phyloP scores from a whole-genome alignment of 2,888 invertebrate species.

The Poecilobothrus nobilitatus region DNA sequence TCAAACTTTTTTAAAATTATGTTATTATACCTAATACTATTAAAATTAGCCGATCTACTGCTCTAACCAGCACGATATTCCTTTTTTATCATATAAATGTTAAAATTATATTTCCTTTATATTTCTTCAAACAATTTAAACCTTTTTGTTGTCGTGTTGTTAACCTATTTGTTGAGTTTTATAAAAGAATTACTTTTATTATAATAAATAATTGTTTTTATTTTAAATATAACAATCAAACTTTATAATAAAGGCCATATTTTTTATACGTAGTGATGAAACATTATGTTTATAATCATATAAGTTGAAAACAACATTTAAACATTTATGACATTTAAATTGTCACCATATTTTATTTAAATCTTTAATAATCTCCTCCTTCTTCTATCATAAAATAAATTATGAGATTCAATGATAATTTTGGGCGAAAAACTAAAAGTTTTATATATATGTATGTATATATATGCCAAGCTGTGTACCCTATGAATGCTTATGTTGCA shows the following conservation, averaged over 20 bases:
- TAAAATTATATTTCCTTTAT: background rate
- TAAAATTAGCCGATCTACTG: too few species aligned
- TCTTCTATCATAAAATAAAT: background rate
- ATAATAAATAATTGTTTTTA: too few species aligned
- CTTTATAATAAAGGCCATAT: background rate
- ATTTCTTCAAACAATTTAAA: background rate
- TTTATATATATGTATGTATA: too few species aligned
- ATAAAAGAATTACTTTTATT: too few species aligned
- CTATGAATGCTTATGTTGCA: too few species aligned
- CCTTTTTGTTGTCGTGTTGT: too few species aligned
- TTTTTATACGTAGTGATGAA: background rate
- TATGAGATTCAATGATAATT: background rate
- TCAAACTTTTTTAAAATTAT: too few species aligned
- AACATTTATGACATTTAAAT: background rate
- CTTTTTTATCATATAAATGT: background rate
- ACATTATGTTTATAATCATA: background rate
- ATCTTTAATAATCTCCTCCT: background rate
- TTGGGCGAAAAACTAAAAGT: too few species aligned
- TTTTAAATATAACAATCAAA: background rate
- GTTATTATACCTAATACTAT: too few species aligned
- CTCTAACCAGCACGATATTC: too few species aligned
- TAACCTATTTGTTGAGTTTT: too few species aligned
- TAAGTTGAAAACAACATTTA: background rate
- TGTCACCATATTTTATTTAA: background rate
- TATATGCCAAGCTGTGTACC: too few species aligned